Evolutionary conservation across 1,140 invertebrate genomes (phyloP).

Genomic region (Megathymus violae): DNA sequence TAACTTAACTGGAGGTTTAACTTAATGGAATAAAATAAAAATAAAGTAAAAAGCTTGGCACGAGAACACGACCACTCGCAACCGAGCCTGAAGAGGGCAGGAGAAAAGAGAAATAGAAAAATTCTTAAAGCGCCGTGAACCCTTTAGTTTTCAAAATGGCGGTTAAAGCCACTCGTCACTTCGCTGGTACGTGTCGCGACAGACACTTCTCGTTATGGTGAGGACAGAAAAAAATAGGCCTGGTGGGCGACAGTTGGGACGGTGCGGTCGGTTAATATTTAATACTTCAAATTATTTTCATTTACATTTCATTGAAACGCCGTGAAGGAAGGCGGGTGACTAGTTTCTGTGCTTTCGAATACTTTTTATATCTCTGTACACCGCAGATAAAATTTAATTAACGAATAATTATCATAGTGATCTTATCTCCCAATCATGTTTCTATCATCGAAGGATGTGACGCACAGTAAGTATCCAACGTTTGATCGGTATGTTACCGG

Average conservation of each 20-base stretch:
- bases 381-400: too few species aligned
- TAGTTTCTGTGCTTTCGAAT: too few species aligned
- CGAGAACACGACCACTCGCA: constrained; percentile 4
- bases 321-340: not conserved
- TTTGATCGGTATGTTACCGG: too few species aligned
- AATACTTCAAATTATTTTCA: not conserved
- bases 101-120: constrained; percentile 53
- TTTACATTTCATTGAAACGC: not conserved
- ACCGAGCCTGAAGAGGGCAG: constrained; percentile 30
- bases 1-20: not conserved
- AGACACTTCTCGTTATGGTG: constrained; percentile 50
- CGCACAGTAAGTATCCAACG: too few species aligned
- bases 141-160: constrained; percentile 61
- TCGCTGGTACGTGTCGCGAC: constrained; percentile 58
- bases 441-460: too few species aligned
- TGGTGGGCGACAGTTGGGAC: not conserved
- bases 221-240: constrained; percentile 21
- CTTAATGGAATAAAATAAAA: constrained; percentile 17
- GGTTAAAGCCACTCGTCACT: constrained; percentile 56
- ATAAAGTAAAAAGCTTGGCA: constrained; percentile 13
- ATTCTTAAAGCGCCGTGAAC: constrained; percentile 56
- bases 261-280: not conserved
- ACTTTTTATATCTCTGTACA: too few species aligned
- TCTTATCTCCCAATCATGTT: too few species aligned
- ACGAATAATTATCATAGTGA: too few species aligned